phyloP scores from a whole-genome alignment of 2,888 invertebrate species.

The Strigamia crassipes region DNA sequence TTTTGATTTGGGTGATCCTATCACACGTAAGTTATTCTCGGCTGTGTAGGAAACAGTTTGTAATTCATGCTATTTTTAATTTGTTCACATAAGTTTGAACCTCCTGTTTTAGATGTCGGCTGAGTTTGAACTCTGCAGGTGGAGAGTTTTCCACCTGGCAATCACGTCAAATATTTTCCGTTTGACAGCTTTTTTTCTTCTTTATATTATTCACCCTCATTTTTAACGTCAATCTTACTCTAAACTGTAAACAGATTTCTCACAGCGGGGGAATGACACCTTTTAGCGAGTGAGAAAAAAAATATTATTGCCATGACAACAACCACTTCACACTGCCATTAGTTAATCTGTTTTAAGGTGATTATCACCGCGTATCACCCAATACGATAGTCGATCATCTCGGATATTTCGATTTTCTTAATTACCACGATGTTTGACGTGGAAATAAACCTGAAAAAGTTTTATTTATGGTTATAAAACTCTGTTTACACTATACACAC shows the following conservation, averaged over 20 bases:
- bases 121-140: slow-evolving; percentile 27
- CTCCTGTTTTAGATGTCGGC: slow-evolving; percentile 17
- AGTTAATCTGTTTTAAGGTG: neutral
- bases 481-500: too few relatives aligned
- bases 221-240: slow-evolving; percentile 7
- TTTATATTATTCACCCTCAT: neutral
- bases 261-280: slow-evolving; percentile 8
- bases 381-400: too few relatives aligned
- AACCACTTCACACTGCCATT: neutral
- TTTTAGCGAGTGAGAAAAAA: neutral
- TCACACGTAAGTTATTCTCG: neutral
- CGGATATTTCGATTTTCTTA: too few relatives aligned
- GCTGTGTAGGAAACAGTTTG: neutral
- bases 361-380: neutral
- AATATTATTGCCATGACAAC: neutral
- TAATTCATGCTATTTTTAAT: neutral
- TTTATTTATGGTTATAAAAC: too few relatives aligned
- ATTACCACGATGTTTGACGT: too few relatives aligned
- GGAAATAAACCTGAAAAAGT: too few relatives aligned
- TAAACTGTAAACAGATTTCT: slow-evolving; percentile 10
- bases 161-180: neutral
- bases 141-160: slow-evolving; percentile 6
- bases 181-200: neutral
- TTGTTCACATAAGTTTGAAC: neutral
- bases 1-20: neutral